Evolutionary conservation across 2,113 vertebrate genomes (phyloP), one percentile per base, ranked within the genome.

Genomic region (Platichthys flesus): DNA sequence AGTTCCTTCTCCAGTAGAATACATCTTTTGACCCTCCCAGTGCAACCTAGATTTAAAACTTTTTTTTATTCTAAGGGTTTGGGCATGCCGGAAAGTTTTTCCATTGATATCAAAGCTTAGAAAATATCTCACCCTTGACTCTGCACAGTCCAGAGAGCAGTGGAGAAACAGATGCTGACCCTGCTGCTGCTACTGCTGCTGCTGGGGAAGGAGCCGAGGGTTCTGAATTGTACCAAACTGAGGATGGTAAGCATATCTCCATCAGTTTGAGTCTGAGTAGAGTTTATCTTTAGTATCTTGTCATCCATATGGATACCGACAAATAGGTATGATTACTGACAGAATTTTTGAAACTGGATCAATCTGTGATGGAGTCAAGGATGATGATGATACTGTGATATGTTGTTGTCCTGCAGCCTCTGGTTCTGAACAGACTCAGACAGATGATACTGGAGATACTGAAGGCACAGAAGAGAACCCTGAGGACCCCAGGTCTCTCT

Each of bases 401-500:
- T 21, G 28, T 58, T 74, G 20, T 51, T 76, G 3, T 66, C 18
- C 71, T 20, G 10, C 80, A 91, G 85, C 21, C 3, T 55, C 63
- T 47, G 60, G 13, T 42, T 10, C 71, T 69, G 74, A 89, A 23
- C 42, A 70, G 1, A 55, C 63, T 21, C 54, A 63, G 47, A 60
- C 28, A 1, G 67, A 62, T 35, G 57, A 57, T 1, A 21, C 71
- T 26, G 64, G 72, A 71, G 56, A 69, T 45, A 21, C 83, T 77
- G 83, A 40, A 59, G 83, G 85, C 65, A 31, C 83, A 1, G 86
- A 87, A n/a, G 81, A 80, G 35, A 62, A 70, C 67, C 23, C 89
- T 37, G 83, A 87, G 4, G 82, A 91, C 56, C 81, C 85, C 68
- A 91, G 89, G 91, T 92, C 18, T 24, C 24, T 9, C 2, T 10